These are phyloP conservation scores for Sitta europaea DNA, from an alignment of 2,113 vertebrate species.

Conservation along the genomic window DNA sequence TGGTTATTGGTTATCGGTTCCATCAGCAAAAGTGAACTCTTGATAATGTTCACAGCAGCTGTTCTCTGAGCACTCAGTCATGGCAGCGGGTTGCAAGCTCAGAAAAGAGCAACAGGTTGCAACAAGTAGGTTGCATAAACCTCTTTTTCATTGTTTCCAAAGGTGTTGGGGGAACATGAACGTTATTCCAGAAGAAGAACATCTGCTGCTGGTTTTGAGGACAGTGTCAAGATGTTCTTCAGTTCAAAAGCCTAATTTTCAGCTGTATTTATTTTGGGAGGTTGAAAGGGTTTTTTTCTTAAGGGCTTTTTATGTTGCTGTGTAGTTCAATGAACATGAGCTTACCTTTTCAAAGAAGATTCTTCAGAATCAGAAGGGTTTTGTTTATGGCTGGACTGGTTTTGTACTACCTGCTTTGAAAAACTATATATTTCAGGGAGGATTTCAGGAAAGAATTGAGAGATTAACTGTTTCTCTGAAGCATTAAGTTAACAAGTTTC, in stretches of 20 bases:
- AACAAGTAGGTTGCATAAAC: neutral
- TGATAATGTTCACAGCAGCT: neutral
- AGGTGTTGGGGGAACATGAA: neutral
- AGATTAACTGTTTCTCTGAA: neutral
- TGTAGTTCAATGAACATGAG: neutral
- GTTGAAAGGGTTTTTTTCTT: constrained; percentile 19
- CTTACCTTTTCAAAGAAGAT: neutral
- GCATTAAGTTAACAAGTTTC: neutral
- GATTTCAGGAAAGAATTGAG: neutral
- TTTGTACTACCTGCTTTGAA: neutral
- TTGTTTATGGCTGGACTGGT: neutral
- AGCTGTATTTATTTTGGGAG: constrained; percentile 36
- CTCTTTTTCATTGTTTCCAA: neutral
- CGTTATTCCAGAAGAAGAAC: neutral
- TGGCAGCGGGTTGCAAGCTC: neutral
- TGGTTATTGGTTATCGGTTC: neutral
- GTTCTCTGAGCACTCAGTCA: neutral
- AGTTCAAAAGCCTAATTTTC: constrained; percentile 23
- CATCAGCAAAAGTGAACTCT: neutral
- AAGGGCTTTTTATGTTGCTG: neutral
- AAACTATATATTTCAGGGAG: neutral
- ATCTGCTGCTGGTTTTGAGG: constrained; percentile 20
- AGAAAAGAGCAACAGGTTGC: neutral
- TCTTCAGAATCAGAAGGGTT: neutral
- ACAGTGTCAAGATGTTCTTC: constrained; percentile 34